A percentile compares a stretch with the other conserved stretches of the same genome.
Evolutionary conservation across 2,888 invertebrate species (phyloP).

Genomic region (Callyntrura guangdongensis): DNA sequence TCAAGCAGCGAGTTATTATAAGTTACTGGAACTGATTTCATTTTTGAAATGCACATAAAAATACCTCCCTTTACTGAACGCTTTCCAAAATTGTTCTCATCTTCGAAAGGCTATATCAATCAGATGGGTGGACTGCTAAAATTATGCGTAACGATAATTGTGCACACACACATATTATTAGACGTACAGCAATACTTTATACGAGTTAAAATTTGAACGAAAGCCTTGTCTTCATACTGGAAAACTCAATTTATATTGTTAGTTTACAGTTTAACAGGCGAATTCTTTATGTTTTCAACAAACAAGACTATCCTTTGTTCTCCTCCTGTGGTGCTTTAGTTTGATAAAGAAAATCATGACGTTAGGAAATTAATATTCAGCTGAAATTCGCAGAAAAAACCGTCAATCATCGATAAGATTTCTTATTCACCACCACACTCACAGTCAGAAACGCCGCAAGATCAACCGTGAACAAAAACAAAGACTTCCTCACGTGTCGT

Average conservation of each 20-base stretch:
- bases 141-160: no score
- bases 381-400: neutral
- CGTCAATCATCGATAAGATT: neutral
- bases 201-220: no score
- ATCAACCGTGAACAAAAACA: neutral
- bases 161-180: no score
- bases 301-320: neutral
- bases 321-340: neutral
- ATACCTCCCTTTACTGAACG: no score
- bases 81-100: no score
- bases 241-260: no score
- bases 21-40: slow-evolving; percentile 17
- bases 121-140: no score
- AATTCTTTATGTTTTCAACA: neutral
- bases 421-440: neutral
- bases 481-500: neutral
- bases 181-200: no score
- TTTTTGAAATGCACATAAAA: neutral
- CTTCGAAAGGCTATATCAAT: no score
- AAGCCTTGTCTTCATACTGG: no score
- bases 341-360: neutral
- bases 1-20: neutral
- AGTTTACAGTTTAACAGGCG: no score
- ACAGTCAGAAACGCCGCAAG: neutral
- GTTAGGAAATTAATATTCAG: slow-evolving; percentile 13